These are phyloP conservation scores for Albula goreensis DNA, from an alignment of 2,113 vertebrate species.

Conservation along the genomic window DNA sequence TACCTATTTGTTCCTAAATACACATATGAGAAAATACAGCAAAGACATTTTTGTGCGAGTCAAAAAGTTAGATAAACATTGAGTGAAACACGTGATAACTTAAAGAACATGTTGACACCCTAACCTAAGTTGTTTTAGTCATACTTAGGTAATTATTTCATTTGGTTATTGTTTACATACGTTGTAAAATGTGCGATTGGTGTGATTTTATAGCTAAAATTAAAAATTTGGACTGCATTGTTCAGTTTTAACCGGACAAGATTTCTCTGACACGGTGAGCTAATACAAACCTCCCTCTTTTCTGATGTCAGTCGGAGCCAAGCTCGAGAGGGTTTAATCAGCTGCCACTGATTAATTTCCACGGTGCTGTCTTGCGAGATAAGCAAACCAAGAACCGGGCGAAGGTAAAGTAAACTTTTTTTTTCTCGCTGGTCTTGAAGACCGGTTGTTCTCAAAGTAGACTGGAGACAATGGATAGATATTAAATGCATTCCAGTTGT, in stretches of 20 bases:
- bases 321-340: slow-evolving; percentile 1
- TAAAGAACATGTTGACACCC: not conserved
- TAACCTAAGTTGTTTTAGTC: too few species aligned
- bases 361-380: not conserved
- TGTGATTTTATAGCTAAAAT: not conserved
- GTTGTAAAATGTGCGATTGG: not conserved
- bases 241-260: not conserved
- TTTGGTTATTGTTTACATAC: not conserved
- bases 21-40: too few species aligned
- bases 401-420: slow-evolving; percentile 20
- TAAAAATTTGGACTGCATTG: not conserved
- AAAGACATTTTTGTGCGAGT: too few species aligned
- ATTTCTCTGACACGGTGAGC: not conserved
- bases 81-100: not conserved
- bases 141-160: too few species aligned
- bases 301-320: slow-evolving; percentile 16
- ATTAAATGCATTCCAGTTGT: too few species aligned
- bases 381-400: not conserved
- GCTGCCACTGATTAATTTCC: not conserved
- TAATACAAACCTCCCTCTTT: slow-evolving; percentile 12
- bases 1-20: too few species aligned
- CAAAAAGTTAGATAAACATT: too few species aligned
- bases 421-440: not conserved
- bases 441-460: not conserved
- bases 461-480: too few species aligned